A percentile compares a stretch with the other conserved stretches of the same genome.
These are phyloP conservation scores for Brotula barbata DNA, from an alignment of 2,797 vertebrate genomes.

Conservation along the genomic window DNA sequence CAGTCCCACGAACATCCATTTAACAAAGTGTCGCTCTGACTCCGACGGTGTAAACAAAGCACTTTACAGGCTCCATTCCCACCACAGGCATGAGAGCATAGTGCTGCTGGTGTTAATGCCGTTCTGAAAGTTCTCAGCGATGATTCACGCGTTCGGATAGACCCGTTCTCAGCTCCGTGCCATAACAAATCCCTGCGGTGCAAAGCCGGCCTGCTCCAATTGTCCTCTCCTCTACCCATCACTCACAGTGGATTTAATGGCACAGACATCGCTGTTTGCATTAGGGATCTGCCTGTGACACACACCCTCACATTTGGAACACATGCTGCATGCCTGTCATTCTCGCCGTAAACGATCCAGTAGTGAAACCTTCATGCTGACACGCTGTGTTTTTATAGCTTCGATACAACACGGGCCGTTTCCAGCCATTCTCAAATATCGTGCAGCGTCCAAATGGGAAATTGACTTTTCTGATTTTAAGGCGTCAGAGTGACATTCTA, in stretches of 20 bases:
- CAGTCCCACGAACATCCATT: not conserved
- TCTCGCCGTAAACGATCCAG: constrained; percentile 57
- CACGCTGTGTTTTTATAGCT: constrained; percentile 22
- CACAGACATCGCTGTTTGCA: constrained; percentile 51
- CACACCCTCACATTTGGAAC: constrained; percentile 54
- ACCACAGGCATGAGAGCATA: constrained; percentile 3
- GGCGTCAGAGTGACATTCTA: not conserved
- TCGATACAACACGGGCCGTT: not conserved
- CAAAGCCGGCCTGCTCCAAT: constrained; percentile 38
- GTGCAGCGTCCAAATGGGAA: not conserved
- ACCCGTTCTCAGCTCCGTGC: constrained; percentile 19
- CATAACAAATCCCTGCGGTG: constrained; percentile 33
- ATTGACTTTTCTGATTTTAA: not conserved
- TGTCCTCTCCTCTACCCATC: constrained; percentile 36
- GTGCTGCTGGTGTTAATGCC: constrained; percentile 6
- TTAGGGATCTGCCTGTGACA: constrained; percentile 49
- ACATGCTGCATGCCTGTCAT: constrained; percentile 68
- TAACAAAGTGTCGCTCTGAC: constrained; percentile 3
- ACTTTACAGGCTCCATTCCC: not conserved
- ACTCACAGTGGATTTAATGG: constrained; percentile 55
- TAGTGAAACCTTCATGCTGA: constrained; percentile 38
- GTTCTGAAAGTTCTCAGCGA: not conserved
- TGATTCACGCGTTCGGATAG: constrained; percentile 22
- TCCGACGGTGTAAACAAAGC: constrained; percentile 28
- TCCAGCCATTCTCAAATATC: constrained; percentile 6